Base-by-base conservation (phyloP, 2,797 vertebrate species). In the Anguilla anguilla region DNA sequence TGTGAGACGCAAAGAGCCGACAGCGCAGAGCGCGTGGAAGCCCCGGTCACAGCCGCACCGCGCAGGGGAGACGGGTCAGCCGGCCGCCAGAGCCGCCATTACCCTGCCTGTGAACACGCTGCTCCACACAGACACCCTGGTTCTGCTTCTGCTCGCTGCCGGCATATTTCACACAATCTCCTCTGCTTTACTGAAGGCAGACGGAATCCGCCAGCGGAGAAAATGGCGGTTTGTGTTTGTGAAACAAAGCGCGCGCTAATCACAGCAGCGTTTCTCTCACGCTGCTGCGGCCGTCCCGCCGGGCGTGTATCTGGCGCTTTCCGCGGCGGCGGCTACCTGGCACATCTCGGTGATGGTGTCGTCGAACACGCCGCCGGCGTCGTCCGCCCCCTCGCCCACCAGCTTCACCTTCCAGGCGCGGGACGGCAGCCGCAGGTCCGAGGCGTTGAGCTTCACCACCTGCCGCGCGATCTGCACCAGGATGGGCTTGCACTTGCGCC, bases 341-440 rank as follows among this genome's bases (percentile, higher is more conserved):
- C 97, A 97, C 96, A 97, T 97, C 90, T 97, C 97, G 55, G 97
- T 97, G 85, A 97, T 97, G 1, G 97, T 97, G 92, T 97, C 97
- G 89, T 97, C 97, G 89, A 97, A 97, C 67, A 97, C 97, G 39
- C 97, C 97, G 19, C 97, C 97, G 0, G 97, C 97, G 4, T 97
- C 97, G 87, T 97, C 97, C 1, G 97, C 97, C 49, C 97, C 97
- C 93, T 97, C 97, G 67, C 97, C 97, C 9, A 97, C 97, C 85
- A 97, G 91, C 85, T 97, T 97, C 86, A 97, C 97, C 88, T 97
- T 97, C 97, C 97, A 97, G 2, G 96, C 97, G 17, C 97, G 95
- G 35, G 97, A 97, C 61, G 97, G 97, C 0, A 97, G 92, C 39
- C 97, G 96, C 85, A 97, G 95, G 89, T 97, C 96, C n/a, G 97